phyloP scores from a whole-genome alignment of 2,113 vertebrate genomes.

The Acrocephalus kingi region DNA sequence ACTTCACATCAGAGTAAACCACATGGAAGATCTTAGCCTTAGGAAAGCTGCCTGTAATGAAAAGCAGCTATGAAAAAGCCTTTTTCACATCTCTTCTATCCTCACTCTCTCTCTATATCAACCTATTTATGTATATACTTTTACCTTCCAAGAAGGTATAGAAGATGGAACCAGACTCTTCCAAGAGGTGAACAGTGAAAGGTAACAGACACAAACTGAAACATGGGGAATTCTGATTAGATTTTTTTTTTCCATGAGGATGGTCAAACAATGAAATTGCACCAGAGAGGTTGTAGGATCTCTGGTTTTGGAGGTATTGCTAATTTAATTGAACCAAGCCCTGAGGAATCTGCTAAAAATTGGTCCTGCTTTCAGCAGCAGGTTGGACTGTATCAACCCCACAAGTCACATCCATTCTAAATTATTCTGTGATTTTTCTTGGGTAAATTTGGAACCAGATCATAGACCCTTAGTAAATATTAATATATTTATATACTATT shows the following conservation, averaged over 20 bases:
- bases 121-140: neutral
- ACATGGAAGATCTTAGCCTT: neutral
- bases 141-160: neutral
- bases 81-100: neutral
- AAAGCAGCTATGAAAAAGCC: neutral
- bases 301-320: neutral
- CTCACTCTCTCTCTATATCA: neutral
- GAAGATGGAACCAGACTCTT: neutral
- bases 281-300: neutral
- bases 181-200: neutral
- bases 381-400: neutral
- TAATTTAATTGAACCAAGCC: neutral
- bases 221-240: neutral
- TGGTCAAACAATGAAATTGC: neutral
- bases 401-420: neutral
- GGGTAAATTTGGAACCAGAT: neutral
- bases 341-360: neutral
- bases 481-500: neutral
- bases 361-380: neutral
- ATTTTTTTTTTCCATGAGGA: neutral
- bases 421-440: neutral
- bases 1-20: neutral
- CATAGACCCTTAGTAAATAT: neutral
- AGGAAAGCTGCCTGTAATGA: neutral
- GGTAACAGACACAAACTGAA: neutral